Percentiles rank a stretch among this genome's conserved stretches.
phyloP scores from a whole-genome alignment of 2,888 invertebrate species.

The Geophilus truncorum region DNA sequence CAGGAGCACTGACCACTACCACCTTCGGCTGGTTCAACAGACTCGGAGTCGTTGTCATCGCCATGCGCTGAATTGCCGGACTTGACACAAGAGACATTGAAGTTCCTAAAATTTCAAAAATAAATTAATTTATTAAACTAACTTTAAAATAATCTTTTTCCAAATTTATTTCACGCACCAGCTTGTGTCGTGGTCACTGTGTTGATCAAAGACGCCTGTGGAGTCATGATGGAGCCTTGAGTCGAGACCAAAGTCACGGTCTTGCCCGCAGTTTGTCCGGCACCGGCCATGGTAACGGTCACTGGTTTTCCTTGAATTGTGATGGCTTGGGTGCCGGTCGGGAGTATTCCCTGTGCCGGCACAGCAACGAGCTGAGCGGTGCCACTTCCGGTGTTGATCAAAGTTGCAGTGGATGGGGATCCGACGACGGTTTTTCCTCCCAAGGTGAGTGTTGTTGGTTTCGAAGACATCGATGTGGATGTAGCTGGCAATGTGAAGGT shows the following conservation, averaged over 20 bases:
- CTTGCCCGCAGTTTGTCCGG: constrained; percentile 54
- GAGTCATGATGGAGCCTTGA: constrained; percentile 34
- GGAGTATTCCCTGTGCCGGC: constrained; percentile 43
- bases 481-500: constrained; percentile 60
- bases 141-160: neutral
- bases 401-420: constrained; percentile 36
- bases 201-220: constrained; percentile 34
- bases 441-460: constrained; percentile 59
- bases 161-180: neutral
- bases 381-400: constrained; percentile 39
- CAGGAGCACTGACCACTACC: constrained; percentile 35
- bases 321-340: constrained; percentile 50
- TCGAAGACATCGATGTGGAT: constrained; percentile 50
- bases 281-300: constrained; percentile 63
- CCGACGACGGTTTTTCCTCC: constrained; percentile 51
- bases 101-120: constrained; percentile 28
- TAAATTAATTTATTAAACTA: no score
- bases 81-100: constrained; percentile 22
- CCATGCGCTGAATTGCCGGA: constrained; percentile 25
- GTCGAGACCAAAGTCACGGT: constrained; percentile 58
- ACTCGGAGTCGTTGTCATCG: constrained; percentile 14
- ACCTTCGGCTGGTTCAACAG: constrained; percentile 34
- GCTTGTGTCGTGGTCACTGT: constrained; percentile 35
- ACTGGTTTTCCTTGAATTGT: constrained; percentile 67
- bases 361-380: constrained; percentile 45